phyloP scores from a whole-genome alignment of 2,888 invertebrate genomes.

The Cerastis leucographa region DNA sequence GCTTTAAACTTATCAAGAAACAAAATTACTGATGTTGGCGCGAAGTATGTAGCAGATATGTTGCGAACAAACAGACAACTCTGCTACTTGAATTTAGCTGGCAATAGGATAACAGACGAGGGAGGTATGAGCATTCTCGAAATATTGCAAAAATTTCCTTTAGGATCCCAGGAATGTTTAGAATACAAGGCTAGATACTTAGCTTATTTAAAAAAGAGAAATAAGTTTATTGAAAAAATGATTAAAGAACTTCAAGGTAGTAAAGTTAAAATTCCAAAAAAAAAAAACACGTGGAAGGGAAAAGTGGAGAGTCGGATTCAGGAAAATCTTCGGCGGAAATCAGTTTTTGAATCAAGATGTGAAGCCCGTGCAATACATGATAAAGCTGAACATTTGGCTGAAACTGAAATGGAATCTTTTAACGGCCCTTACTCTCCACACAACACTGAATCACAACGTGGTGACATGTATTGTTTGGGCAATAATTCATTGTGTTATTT shows the following conservation, averaged over 20 bases:
- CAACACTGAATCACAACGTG: constrained; percentile 67
- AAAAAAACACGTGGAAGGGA: fast-evolving
- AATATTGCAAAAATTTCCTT: constrained; percentile 39
- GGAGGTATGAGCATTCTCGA: constrained; percentile 73
- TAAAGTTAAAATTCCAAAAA: not conserved
- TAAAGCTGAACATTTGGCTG: constrained; percentile 71
- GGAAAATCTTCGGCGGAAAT: not conserved
- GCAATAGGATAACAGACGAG: constrained; percentile 76
- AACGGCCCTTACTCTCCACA: constrained; percentile 70
- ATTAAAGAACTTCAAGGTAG: not conserved
- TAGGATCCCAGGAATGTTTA: constrained; percentile 44
- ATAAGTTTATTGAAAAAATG: not conserved
- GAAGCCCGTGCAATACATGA: constrained; percentile 52
- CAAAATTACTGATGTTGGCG: constrained; percentile 78
- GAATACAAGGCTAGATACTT: constrained; percentile 5
- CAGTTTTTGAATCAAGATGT: not conserved
- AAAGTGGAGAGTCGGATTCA: not conserved
- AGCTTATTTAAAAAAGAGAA: constrained; percentile 6
- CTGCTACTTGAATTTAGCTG: constrained; percentile 79
- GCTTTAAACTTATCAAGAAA: constrained; percentile 80
- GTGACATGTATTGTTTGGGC: constrained; percentile 70
- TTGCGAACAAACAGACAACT: constrained; percentile 77
- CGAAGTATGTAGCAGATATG: constrained; percentile 69
- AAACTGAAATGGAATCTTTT: constrained; percentile 68
- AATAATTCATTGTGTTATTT: constrained; percentile 77